A percentile compares a stretch with the other conserved stretches of the same genome.
Conservation (phyloP, 1,140 invertebrate species). For the Magallana ariakensis region DNA sequence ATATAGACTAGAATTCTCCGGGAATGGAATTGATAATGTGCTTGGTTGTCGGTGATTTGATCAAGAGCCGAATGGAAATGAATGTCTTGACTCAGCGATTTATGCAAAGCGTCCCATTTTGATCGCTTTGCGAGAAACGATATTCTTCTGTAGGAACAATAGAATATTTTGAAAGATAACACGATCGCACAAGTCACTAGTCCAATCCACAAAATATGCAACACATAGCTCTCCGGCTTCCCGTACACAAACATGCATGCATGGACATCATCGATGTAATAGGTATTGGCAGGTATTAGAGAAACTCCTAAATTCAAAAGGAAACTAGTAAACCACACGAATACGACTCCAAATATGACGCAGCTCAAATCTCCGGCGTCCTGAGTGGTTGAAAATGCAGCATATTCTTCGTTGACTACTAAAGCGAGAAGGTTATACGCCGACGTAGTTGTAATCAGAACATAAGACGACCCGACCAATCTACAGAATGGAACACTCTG, state of each 20-base stretch:
- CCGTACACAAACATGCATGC: conserved; percentile 88
- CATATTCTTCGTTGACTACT: conserved; percentile 92
- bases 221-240: conserved; percentile 91
- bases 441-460: conserved; percentile 92
- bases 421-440: conserved; percentile 96
- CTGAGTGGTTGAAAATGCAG: conserved; percentile 84
- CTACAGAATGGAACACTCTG: conserved; percentile 92
- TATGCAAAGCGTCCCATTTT: conserved; percentile 68
- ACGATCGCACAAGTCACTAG: conserved; percentile 91
- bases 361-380: conserved; percentile 82
- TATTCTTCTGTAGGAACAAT: conserved; percentile 90
- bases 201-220: conserved; percentile 93
- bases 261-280: conserved; percentile 82
- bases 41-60: conserved; percentile 19
- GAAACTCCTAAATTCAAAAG: conserved; percentile 95
- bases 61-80: background rate
- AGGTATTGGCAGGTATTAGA: conserved; percentile 81
- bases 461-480: conserved; percentile 92
- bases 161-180: conserved; percentile 90
- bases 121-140: conserved; percentile 59
- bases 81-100: conserved; percentile 64
- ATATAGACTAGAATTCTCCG: conserved; percentile 66
- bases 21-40: conserved; percentile 61
- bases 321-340: conserved; percentile 92
- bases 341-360: conserved; percentile 93